phyloP scores from a whole-genome alignment of 2,888 invertebrate species.

The Pasiphila rectangulata region DNA sequence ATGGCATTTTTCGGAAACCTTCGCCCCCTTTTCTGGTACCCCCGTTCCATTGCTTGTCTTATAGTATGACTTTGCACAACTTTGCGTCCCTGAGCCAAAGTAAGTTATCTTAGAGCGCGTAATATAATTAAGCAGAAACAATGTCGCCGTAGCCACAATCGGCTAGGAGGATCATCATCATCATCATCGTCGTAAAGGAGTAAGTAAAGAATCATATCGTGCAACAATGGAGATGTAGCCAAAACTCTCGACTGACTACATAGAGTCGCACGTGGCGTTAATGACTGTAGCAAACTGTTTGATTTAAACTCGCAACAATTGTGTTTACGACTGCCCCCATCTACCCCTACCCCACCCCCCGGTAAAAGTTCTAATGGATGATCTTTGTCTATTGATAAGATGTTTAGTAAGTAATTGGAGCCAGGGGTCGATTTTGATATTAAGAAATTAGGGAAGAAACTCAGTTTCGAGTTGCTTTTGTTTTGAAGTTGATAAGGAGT shows the following conservation, averaged over 20 bases:
- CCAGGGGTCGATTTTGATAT: conserved; percentile 28
- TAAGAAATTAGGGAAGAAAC: conserved; percentile 24
- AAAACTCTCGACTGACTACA: conserved; percentile 39
- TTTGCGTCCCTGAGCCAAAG: too few relatives aligned
- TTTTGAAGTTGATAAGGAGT: conserved; percentile 17
- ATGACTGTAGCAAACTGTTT: conserved; percentile 74
- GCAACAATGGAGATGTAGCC: conserved; percentile 36
- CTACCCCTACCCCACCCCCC: conserved; percentile 14
- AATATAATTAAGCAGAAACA: too few relatives aligned
- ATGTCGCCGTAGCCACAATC: too few relatives aligned
- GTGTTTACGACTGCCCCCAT: conserved; percentile 57
- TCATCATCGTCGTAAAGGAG: too few relatives aligned
- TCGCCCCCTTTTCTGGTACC: too few relatives aligned
- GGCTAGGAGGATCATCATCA: too few relatives aligned
- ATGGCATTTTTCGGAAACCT: too few relatives aligned
- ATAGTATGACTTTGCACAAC: too few relatives aligned
- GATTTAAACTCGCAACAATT: conserved; percentile 78
- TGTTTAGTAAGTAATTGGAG: conserved; percentile 36
- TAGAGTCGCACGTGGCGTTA: conserved; percentile 71
- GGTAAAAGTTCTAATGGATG: conserved; percentile 35
- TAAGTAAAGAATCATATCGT: too few relatives aligned
- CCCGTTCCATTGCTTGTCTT: too few relatives aligned
- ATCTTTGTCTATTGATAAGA: conserved; percentile 37
- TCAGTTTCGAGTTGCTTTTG: conserved; percentile 18
- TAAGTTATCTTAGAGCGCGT: too few relatives aligned